A percentile compares a stretch with the other conserved stretches of the same genome.
These are phyloP conservation scores for Nasonia giraulti DNA, from an alignment of 1,140 invertebrate species.

Conservation along the genomic window DNA sequence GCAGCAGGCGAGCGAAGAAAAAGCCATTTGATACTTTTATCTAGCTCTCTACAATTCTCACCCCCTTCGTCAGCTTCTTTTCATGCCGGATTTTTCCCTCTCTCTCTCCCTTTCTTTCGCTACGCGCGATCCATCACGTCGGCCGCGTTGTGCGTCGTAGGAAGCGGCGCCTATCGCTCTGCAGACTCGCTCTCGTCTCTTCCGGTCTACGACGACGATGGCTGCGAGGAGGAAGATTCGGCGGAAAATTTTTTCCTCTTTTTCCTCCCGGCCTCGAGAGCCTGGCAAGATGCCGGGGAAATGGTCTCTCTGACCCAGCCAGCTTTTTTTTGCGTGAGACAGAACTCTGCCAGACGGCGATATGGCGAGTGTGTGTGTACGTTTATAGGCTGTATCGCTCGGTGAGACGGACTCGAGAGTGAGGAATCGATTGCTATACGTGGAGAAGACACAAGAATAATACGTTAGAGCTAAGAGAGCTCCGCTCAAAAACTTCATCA, in stretches of 20 bases:
- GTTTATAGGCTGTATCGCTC: background rate
- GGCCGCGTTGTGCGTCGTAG: conserved; percentile 47
- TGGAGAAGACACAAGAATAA: background rate
- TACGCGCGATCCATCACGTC: conserved; percentile 40
- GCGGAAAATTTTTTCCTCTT: conserved; percentile 59
- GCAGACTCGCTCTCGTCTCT: conserved; percentile 29
- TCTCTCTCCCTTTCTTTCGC: background rate
- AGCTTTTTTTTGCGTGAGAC: conserved; percentile 1
- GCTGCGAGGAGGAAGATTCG: conserved; percentile 44
- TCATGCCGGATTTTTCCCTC: conserved; percentile 27
- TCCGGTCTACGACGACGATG: conserved; percentile 15
- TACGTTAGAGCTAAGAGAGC: background rate
- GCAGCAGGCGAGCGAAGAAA: conserved; percentile 1
- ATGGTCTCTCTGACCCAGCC: conserved; percentile 41
- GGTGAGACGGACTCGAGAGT: background rate
- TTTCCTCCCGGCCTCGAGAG: conserved; percentile 30
- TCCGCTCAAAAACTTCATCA: conserved; percentile 25
- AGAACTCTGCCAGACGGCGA: conserved; percentile 14
- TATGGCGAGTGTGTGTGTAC: background rate
- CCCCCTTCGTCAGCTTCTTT: conserved; percentile 49
- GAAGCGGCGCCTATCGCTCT: conserved; percentile 34
- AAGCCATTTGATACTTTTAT: conserved; percentile 50
- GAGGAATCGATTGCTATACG: conserved; percentile 20
- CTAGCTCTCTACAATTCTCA: conserved; percentile 42
- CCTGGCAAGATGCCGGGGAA: conserved; percentile 49